phyloP scores from a whole-genome alignment of 1,140 invertebrate genomes.

The Cotesia vestalis region DNA sequence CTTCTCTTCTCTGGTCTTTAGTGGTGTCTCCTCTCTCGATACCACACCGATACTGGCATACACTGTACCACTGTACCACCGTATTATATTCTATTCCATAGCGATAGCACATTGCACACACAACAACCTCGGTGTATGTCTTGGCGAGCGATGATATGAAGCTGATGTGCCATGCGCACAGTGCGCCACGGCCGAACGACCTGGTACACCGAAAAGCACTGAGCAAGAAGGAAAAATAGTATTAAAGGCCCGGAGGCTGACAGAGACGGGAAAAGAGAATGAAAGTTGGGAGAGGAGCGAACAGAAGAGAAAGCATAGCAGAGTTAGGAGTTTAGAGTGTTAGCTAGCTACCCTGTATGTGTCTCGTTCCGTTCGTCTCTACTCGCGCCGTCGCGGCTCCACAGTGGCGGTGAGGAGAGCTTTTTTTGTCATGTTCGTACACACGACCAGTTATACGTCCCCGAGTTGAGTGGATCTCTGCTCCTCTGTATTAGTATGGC shows the following conservation, averaged over 20 bases:
- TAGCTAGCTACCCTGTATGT: too few relatives aligned
- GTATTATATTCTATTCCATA: not conserved
- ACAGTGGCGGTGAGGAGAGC: slow-evolving; percentile 38
- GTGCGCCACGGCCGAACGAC: too few relatives aligned
- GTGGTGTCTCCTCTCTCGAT: not conserved
- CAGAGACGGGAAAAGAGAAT: slow-evolving; percentile 20
- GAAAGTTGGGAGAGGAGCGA: slow-evolving; percentile 2
- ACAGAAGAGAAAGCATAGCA: not conserved
- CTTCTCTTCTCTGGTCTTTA: not conserved
- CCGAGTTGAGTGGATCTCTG: not conserved
- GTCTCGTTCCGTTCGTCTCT: not conserved
- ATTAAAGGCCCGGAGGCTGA: not conserved
- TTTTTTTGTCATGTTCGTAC: slow-evolving; percentile 24
- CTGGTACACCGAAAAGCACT: too few relatives aligned
- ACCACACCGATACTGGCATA: not conserved
- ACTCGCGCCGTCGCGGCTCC: slow-evolving; percentile 40
- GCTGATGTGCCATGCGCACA: too few relatives aligned
- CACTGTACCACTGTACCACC: not conserved
- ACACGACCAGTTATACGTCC: not conserved
- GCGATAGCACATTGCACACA: too few relatives aligned
- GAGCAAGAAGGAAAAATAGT: too few relatives aligned
- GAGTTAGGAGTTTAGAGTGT: slow-evolving; percentile 8
- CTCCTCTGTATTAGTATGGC: not conserved
- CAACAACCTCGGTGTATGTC: too few relatives aligned
- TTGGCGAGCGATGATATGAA: too few relatives aligned